A percentile compares a stretch with the other conserved stretches of the same genome.
These are phyloP conservation scores for Bugulina stolonifera DNA, from an alignment of 2,888 invertebrate species.

Conservation along the genomic window DNA sequence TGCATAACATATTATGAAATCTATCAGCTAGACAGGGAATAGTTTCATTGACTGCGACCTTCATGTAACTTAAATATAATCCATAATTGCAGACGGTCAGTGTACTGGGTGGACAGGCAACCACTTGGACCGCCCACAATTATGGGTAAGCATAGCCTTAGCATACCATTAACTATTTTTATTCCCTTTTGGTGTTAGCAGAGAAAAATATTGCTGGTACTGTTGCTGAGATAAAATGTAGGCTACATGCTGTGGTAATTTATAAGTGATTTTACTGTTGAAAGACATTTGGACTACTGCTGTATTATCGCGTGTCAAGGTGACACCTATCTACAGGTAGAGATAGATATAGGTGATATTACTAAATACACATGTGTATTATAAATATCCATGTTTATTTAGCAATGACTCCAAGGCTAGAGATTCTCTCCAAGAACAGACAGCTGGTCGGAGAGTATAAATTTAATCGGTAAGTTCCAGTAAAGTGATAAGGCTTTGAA, in stretches of 20 bases:
- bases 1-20: too few species aligned
- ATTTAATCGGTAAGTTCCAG: constrained; percentile 13
- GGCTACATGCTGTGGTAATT: too few species aligned
- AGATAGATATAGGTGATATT: not conserved
- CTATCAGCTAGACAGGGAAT: too few species aligned
- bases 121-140: constrained; percentile 34
- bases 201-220: too few species aligned
- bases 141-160: constrained; percentile 9
- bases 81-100: constrained; percentile 36
- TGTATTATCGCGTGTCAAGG: not conserved
- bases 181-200: too few species aligned
- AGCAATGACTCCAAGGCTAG: constrained; percentile 22
- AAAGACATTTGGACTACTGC: not conserved
- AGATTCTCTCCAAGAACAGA: not conserved
- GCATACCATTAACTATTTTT: too few species aligned
- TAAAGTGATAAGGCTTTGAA: too few species aligned
- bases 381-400: not conserved
- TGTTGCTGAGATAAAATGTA: too few species aligned
- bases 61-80: not conserved
- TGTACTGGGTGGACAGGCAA: constrained; percentile 40
- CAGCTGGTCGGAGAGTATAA: constrained; percentile 11
- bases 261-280: not conserved
- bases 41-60: too few species aligned
- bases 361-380: too few species aligned
- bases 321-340: not conserved